Conservation (phyloP, 2,888 invertebrate species). For the Lochmaea crataegi region DNA sequence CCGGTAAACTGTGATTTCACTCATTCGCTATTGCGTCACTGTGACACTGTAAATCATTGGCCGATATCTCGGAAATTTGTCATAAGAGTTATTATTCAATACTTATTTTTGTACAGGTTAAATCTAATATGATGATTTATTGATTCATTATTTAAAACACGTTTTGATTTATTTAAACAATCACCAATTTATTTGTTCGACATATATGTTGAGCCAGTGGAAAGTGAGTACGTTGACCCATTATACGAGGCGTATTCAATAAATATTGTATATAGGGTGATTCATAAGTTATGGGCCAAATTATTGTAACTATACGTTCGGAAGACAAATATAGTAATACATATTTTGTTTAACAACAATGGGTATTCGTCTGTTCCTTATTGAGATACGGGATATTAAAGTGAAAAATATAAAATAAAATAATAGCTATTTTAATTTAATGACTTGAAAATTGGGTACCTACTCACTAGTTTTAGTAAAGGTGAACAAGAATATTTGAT, state of each 20-base stretch:
- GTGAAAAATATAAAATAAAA: no score
- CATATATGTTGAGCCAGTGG: neutral
- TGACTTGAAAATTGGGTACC: no score
- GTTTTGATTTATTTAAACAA: conserved; percentile 3
- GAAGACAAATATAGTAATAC: neutral
- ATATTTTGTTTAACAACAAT: no score
- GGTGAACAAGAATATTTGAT: no score
- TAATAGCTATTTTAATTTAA: no score
- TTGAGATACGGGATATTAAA: no score
- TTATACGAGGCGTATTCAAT: neutral
- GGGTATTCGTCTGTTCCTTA: no score
- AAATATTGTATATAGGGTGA: neutral
- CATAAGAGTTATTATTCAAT: neutral
- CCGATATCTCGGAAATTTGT: neutral
- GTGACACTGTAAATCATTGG: conserved; percentile 2
- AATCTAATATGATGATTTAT: no score
- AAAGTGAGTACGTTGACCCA: neutral
- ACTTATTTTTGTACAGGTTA: neutral
- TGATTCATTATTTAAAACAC: neutral
- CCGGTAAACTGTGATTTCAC: neutral
- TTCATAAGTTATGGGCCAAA: no score
- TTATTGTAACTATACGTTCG: neutral
- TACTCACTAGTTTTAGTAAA: no score
- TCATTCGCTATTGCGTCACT: neutral
- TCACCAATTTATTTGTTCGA: neutral